Evolutionary conservation across 2,797 vertebrate species (phyloP).

Genomic region (Cephalopachus bancanus): DNA sequence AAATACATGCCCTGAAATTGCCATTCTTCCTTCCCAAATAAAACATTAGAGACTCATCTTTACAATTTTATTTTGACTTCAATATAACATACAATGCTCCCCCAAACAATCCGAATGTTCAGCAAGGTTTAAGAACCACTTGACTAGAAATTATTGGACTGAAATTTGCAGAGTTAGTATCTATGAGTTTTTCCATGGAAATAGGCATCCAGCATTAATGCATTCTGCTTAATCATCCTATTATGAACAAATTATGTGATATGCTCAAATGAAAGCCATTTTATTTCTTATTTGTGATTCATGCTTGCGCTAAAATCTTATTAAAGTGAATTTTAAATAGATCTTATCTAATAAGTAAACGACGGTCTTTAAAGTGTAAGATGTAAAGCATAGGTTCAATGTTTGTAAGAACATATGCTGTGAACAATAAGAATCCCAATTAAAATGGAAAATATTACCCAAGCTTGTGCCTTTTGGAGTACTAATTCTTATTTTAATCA

Average conservation of each 20-base stretch:
- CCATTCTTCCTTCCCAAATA: background rate
- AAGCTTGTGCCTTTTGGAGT: slow-evolving; percentile 15
- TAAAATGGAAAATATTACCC: slow-evolving; percentile 70
- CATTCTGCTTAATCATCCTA: slow-evolving; percentile 45
- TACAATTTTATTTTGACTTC: background rate
- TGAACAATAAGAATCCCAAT: slow-evolving; percentile 70
- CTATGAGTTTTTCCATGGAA: background rate
- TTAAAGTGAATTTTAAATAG: slow-evolving; percentile 71
- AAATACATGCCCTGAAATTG: background rate
- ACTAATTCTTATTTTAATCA: slow-evolving; percentile 74
- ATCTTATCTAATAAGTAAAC: slow-evolving; percentile 37
- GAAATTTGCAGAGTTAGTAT: background rate
- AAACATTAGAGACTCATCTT: background rate
- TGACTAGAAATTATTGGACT: background rate
- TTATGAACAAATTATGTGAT: slow-evolving; percentile 53
- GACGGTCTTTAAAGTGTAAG: slow-evolving; percentile 19
- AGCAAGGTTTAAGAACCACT: background rate
- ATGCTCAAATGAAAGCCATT: slow-evolving; percentile 55
- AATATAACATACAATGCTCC: background rate
- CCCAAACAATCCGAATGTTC: background rate
- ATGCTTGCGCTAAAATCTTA: slow-evolving; percentile 20
- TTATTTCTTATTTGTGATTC: slow-evolving; percentile 55
- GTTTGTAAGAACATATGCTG: slow-evolving; percentile 3
- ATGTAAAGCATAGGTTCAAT: background rate
- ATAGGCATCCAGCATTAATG: slow-evolving; percentile 14